Percentiles rank a stretch among this genome's conserved stretches.
Conservation (phyloP, 2,888 invertebrate genomes). For the Luffia ferchaultella region DNA sequence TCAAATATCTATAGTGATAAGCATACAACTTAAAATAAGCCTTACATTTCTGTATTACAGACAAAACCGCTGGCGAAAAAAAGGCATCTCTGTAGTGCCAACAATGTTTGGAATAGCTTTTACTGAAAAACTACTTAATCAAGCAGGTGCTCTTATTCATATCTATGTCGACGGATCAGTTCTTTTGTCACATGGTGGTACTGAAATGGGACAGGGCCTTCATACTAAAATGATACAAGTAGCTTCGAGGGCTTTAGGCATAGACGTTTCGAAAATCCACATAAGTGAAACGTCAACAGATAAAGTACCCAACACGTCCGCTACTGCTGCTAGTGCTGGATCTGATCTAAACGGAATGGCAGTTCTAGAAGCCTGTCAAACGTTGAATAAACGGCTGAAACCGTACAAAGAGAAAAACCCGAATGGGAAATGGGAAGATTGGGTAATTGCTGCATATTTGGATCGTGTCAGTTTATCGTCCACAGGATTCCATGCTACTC, state of each 20-base stretch:
- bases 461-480: conserved; percentile 82
- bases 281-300: conserved; percentile 87
- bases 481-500: conserved; percentile 83
- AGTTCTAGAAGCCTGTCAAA: conserved; percentile 82
- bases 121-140: conserved; percentile 78
- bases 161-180: conserved; percentile 92
- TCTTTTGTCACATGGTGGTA: conserved; percentile 88
- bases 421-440: conserved; percentile 82
- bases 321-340: conserved; percentile 88
- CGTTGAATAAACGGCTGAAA: conserved; percentile 74
- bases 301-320: conserved; percentile 90
- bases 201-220: conserved; percentile 97
- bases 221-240: conserved; percentile 97
- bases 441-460: conserved; percentile 80
- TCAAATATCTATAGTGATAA: not conserved
- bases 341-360: conserved; percentile 95
- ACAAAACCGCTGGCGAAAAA: conserved; percentile 84
- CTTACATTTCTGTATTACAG: conserved; percentile 42
- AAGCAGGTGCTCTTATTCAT: conserved; percentile 86
- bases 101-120: conserved; percentile 89
- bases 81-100: conserved; percentile 83
- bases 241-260: conserved; percentile 76
- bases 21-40: not conserved
- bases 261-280: conserved; percentile 77
- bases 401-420: conserved; percentile 81